Base-by-base conservation (phyloP, 2,113 vertebrate genomes). In the Microcebus griseorufus region DNA sequence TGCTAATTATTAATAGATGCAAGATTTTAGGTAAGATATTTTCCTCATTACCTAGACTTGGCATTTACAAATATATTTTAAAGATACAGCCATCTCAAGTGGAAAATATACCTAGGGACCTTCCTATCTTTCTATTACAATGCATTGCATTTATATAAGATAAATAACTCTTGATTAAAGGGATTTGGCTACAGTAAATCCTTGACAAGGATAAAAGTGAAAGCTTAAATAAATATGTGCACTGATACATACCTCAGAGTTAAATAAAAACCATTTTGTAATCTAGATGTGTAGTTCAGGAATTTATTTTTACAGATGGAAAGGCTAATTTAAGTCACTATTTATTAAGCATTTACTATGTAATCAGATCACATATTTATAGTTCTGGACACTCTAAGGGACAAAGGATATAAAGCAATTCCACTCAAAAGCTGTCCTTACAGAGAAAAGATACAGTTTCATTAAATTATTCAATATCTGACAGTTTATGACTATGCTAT, bases 61-160 rank as follows among this genome's bases (percentile, higher is more conserved):
- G 6, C 11, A 90, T 37, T 37, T 92, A 79, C 58, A 97, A 67
- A 90, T 83, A 60, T 37, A 76, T 72, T 83, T 84, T 85, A 82
- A 86, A 78, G 9, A 79, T 83, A 84, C 1, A 79, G 12, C 9
- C n/a, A 88, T 53, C 4, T 94, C 32, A 69, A 86, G 17, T 45
- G 72, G 7, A 75, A 94, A 92, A 88, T 81, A 91, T 37, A 80
- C 6, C n/a, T 69, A 80, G 51, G 2, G 34, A 0, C 20, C 39
- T 73, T 3, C 53, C 37, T 58, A 51, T 80, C 60, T 93, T 84
- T 87, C 39, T 48, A 62, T 73, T 69, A 94, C 34, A 89, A 70
- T 48, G 6, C 9, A 37, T 13, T 65, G n/a, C 48, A 87, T 65
- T 84, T 92, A 69, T 29, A 70, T 65, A 89, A 85, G 89, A 95